Conservation (phyloP, 2,113 vertebrate species). For the Tonatia bakeri region DNA sequence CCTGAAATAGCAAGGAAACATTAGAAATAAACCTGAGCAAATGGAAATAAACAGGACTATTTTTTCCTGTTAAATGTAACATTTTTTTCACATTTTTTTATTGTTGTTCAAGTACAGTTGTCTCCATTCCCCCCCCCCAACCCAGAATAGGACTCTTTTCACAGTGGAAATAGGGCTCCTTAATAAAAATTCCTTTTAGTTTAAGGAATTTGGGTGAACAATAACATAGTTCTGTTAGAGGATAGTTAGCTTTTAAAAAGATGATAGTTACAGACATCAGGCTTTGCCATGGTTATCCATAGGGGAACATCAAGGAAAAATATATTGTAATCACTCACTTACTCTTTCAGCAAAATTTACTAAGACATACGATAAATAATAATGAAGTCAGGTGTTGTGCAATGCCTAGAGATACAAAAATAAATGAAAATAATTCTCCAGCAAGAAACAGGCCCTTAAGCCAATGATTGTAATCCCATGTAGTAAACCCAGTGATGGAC, state of each 20-base stretch:
- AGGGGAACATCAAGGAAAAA: background rate
- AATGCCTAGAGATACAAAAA: background rate
- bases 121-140: too few relatives aligned
- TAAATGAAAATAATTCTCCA: background rate
- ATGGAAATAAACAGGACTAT: background rate
- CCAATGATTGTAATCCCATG: background rate
- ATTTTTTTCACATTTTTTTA: too few relatives aligned
- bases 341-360: background rate
- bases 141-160: background rate
- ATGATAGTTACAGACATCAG: background rate
- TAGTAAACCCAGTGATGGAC: background rate
- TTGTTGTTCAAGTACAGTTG: too few relatives aligned
- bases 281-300: background rate
- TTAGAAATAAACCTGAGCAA: conserved; percentile 9
- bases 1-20: background rate
- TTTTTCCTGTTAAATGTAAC: too few relatives aligned
- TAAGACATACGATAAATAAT: background rate
- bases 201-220: conserved; percentile 1
- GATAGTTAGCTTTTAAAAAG: background rate
- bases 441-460: background rate
- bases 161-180: background rate
- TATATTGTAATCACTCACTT: background rate
- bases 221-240: background rate
- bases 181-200: background rate
- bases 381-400: background rate